Evolutionary conservation across 2,888 invertebrate species (phyloP).

Genomic region (Xanthia icteritia): DNA sequence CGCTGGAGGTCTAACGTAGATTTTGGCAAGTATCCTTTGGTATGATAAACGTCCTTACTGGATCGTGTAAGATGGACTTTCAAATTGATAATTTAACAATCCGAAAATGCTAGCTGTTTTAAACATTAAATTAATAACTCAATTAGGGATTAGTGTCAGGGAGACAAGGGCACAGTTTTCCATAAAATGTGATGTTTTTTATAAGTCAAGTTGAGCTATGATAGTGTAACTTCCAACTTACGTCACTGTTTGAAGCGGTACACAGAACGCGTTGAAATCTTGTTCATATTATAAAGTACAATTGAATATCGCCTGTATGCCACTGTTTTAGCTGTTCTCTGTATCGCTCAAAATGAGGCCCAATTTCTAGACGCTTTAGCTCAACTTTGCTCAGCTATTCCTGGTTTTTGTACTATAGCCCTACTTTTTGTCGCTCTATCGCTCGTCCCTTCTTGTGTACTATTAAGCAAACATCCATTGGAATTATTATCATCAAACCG

Average conservation of each 20-base stretch:
- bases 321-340: constrained; percentile 23
- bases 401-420: not conserved
- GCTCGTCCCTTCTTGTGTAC: constrained; percentile 20
- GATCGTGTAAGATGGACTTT: not conserved
- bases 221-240: constrained; percentile 4
- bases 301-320: not conserved
- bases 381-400: constrained; percentile 28
- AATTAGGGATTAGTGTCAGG: not conserved
- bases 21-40: not conserved
- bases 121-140: constrained; percentile 1
- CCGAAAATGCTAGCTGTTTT: not conserved
- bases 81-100: not conserved
- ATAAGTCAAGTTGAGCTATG: constrained; percentile 1
- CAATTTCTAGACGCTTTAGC: not conserved
- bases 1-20: constrained; percentile 7
- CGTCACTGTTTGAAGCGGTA: constrained; percentile 23
- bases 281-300: not conserved
- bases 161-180: not conserved
- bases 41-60: not conserved
- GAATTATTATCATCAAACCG: not conserved
- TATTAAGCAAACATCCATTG: not conserved
- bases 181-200: not conserved
- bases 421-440: constrained; percentile 14
- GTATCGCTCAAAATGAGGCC: constrained; percentile 9
- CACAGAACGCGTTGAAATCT: constrained; percentile 14